These are phyloP conservation scores for Portevinia maculata DNA, from an alignment of 2,888 invertebrate genomes.

Conservation along the genomic window DNA sequence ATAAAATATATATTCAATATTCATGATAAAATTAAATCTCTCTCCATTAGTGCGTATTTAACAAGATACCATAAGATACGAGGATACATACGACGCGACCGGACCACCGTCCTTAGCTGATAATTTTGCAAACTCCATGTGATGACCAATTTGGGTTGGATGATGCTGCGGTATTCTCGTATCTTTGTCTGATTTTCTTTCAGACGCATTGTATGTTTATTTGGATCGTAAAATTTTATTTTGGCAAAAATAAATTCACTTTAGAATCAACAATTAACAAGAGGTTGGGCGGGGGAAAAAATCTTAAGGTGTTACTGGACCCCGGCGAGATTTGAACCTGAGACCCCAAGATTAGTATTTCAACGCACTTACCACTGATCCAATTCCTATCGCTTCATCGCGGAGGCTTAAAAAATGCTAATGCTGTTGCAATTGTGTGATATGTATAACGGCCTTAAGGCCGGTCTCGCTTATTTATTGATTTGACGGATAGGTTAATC, in stretches of 20 bases:
- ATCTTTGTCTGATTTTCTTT: neutral
- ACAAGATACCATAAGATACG: conserved; percentile 16
- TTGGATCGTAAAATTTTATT: conserved; percentile 46
- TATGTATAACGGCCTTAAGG: too few species aligned
- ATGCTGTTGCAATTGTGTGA: too few species aligned
- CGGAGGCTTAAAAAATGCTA: too few species aligned
- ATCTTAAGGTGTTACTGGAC: too few species aligned
- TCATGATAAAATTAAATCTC: conserved; percentile 70
- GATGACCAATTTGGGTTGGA: conserved; percentile 1
- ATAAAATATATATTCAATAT: conserved; percentile 43
- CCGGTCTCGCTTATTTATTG: too few species aligned
- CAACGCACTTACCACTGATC: too few species aligned
- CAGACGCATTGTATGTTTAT: neutral
- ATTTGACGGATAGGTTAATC: too few species aligned
- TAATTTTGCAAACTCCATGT: conserved; percentile 9
- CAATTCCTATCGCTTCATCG: too few species aligned
- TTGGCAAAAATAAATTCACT: conserved; percentile 66
- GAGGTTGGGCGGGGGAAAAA: too few species aligned
- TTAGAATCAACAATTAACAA: conserved; percentile 68
- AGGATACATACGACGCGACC: neutral
- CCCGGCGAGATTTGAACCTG: too few species aligned
- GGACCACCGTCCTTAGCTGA: too few species aligned
- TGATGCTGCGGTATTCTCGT: neutral
- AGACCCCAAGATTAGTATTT: too few species aligned
- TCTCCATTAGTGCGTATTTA: conserved; percentile 48